Evolutionary conservation across 2,888 invertebrate genomes (phyloP).

Genomic region (Phalangium opilio): DNA sequence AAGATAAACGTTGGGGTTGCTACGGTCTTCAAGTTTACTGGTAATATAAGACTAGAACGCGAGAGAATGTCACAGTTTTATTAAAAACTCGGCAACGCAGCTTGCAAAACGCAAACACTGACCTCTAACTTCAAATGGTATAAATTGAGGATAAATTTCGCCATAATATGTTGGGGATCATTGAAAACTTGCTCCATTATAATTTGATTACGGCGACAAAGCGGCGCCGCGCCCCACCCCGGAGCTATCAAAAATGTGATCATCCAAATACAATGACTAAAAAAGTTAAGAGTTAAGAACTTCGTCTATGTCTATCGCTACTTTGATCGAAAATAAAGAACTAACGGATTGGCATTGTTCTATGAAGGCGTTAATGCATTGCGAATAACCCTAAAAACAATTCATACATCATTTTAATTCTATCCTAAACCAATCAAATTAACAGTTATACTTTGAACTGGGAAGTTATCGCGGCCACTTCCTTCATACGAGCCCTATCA

Average conservation of each 20-base stretch:
- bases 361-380: constrained; percentile 91
- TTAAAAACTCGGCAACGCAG: not conserved
- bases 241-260: constrained; percentile 84
- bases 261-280: constrained; percentile 65
- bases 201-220: constrained; percentile 69
- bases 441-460: constrained; percentile 69
- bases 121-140: constrained; percentile 62
- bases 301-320: too few relatives aligned
- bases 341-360: constrained; percentile 83
- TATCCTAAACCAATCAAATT: not conserved
- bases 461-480: constrained; percentile 74
- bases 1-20: constrained; percentile 73
- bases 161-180: constrained; percentile 92
- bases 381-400: constrained; percentile 56
- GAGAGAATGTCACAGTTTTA: constrained; percentile 1
- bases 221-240: constrained; percentile 68
- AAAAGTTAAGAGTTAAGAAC: constrained; percentile 23
- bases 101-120: constrained; percentile 2
- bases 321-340: constrained; percentile 4
- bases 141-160: constrained; percentile 89
- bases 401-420: not conserved
- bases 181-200: constrained; percentile 63
- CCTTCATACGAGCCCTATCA: constrained; percentile 77
- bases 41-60: constrained; percentile 41
- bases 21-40: constrained; percentile 60